Evolutionary conservation across 2,888 invertebrate genomes (phyloP), one percentile per base, ranked within the genome.

Genomic region (Amphimallon solstitiale): DNA sequence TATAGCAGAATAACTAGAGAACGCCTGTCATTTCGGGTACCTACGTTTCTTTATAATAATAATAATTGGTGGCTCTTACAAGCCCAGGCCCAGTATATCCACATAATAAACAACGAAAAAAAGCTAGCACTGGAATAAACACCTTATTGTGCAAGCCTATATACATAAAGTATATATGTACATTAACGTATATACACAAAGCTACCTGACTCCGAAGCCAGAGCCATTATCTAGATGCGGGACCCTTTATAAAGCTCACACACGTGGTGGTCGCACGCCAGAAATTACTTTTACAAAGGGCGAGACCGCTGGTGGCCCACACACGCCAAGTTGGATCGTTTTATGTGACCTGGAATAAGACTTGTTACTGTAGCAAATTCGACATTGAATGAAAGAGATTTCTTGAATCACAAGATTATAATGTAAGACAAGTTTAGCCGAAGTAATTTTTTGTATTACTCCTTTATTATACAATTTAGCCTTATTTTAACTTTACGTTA

Each of bases 201-300:
- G 14, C 15, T 52, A 52, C 52, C 52, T 52, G 52, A 10, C 35
- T 17, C 10, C 17, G 37, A 52, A 52, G 5, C 21, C 52, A 37
- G 37, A 52, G 17, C 17, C 35, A 37, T 52, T 52, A 52, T 52
- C 52, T 52, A 12, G 35, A 52, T 34, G 51, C 52, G 52, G 52
- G 52, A 52, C 52, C 37, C 19, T 52, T 52, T 37, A n/a, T n/a
- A 15, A 52, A 52, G 37, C 15, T 15, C 19, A 10, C 4, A 52
- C 52, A 23, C 52, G 52, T 52, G 52, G 52, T 37, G 5, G 52
- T 52, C 52, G 17, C 35, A 15, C 37, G 52, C 35, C 29, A 43
- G 19, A 35, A 37, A 37, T 52, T 52, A 17, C 37, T 52, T 37
- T 4, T 35, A 23, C 9, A 37, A 17, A 19, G 37, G 35, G 35